Evolutionary conservation across 2,113 vertebrate genomes (phyloP).

Genomic region (Pipa parva): DNA sequence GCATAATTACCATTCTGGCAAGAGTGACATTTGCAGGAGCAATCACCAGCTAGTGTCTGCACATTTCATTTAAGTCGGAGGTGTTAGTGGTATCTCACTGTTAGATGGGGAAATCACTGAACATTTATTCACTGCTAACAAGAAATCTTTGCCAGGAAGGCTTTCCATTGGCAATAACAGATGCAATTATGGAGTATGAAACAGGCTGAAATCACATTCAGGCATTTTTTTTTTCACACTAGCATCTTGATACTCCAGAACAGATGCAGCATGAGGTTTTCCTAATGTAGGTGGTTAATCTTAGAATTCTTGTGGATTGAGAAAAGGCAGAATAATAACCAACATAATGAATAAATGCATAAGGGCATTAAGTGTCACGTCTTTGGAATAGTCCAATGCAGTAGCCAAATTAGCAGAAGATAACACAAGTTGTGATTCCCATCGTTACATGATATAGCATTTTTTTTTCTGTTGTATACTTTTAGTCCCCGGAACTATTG

Average conservation of each 20-base stretch:
- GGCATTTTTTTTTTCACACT: constrained; percentile 17
- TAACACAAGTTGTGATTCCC: too few relatives aligned
- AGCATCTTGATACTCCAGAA: constrained; percentile 11
- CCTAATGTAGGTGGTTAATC: too few relatives aligned
- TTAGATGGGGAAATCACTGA: constrained; percentile 24
- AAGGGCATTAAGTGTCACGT: too few relatives aligned
- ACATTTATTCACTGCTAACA: constrained; percentile 36
- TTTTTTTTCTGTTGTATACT: too few relatives aligned
- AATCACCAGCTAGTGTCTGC: constrained; percentile 2
- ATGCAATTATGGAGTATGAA: constrained; percentile 22
- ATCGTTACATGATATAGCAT: too few relatives aligned
- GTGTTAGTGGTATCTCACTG: constrained; percentile 19
- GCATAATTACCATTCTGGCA: too few relatives aligned
- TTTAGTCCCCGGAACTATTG: too few relatives aligned
- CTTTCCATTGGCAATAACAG: constrained; percentile 26
- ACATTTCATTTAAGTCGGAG: constrained; percentile 30
- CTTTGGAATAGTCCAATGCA: too few relatives aligned
- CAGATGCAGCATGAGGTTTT: constrained; percentile 1
- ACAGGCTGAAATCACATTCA: constrained; percentile 1
- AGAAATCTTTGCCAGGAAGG: constrained; percentile 25
- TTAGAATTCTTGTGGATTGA: too few relatives aligned
- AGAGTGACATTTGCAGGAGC: neutral
- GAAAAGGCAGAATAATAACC: too few relatives aligned
- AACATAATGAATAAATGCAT: too few relatives aligned
- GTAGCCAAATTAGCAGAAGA: too few relatives aligned